Percentiles rank a stretch among this genome's conserved stretches.
phyloP scores from a whole-genome alignment of 2,888 invertebrate species.

The Oligia fasciuncula region DNA sequence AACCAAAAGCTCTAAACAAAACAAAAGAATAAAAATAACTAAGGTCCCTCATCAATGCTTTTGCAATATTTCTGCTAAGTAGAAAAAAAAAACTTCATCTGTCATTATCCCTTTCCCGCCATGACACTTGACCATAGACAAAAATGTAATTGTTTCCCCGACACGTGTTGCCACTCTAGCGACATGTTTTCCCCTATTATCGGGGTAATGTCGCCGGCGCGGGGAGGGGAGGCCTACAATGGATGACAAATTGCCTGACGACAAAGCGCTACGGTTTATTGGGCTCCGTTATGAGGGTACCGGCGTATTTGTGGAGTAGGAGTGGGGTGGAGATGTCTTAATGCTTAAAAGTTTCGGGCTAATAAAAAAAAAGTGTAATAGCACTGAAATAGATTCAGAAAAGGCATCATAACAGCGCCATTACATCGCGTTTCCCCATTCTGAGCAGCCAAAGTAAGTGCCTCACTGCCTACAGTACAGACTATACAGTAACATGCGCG shows the following conservation, averaged over 20 bases:
- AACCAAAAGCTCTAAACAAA: not conserved
- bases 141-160: conserved; percentile 85
- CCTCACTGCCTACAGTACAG: too few relatives aligned
- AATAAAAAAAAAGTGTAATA: not conserved
- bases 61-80: conserved; percentile 1
- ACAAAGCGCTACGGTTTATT: conserved; percentile 89
- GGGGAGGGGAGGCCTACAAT: conserved; percentile 75
- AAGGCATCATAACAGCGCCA: not conserved
- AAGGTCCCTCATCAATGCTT: not conserved
- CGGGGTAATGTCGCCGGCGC: conserved; percentile 55
- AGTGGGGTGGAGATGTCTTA: conserved; percentile 62
- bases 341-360: not conserved
- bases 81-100: conserved; percentile 43
- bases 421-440: too few relatives aligned
- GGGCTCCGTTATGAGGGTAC: conserved; percentile 87
- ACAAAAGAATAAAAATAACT: not conserved
- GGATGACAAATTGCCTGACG: conserved; percentile 87
- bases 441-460: too few relatives aligned
- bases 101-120: conserved; percentile 42
- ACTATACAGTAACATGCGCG: too few relatives aligned
- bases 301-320: conserved; percentile 77
- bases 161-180: conserved; percentile 84
- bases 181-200: conserved; percentile 77
- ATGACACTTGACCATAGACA: conserved; percentile 75
- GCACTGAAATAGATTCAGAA: not conserved